Conservation (phyloP, 2,113 vertebrate species). For the Ptilonorhynchus violaceus region DNA sequence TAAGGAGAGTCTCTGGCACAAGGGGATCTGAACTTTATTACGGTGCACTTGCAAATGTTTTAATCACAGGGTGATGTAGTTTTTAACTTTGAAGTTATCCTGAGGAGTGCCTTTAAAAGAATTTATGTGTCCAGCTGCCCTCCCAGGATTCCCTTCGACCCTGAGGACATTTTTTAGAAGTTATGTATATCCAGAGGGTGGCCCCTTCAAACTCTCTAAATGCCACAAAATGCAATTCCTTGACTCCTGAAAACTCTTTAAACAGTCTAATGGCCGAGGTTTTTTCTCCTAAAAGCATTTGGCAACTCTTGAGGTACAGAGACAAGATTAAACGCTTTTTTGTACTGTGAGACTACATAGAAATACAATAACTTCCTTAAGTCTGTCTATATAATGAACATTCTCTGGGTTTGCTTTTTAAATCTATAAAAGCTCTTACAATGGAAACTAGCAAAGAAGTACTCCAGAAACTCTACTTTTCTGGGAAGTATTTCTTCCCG, state of each 20-base stretch:
- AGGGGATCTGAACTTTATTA: background rate
- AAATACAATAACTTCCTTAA: background rate
- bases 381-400: background rate
- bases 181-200: background rate
- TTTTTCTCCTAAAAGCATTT: background rate
- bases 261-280: background rate
- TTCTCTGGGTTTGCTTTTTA: background rate
- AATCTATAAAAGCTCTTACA: background rate
- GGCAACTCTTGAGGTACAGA: background rate
- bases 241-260: background rate
- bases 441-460: background rate
- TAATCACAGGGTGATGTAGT: background rate
- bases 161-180: background rate
- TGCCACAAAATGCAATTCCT: background rate
- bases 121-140: background rate
- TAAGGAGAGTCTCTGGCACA: background rate
- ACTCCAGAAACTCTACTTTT: background rate
- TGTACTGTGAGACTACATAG: background rate
- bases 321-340: background rate
- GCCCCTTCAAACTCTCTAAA: background rate
- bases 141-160: background rate
- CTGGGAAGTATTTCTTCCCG: background rate
- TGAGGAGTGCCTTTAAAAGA: background rate
- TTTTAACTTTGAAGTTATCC: background rate
- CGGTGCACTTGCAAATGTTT: background rate